Base-by-base conservation (phyloP, 2,888 invertebrate species). In the Megastigmus dorsalis region DNA sequence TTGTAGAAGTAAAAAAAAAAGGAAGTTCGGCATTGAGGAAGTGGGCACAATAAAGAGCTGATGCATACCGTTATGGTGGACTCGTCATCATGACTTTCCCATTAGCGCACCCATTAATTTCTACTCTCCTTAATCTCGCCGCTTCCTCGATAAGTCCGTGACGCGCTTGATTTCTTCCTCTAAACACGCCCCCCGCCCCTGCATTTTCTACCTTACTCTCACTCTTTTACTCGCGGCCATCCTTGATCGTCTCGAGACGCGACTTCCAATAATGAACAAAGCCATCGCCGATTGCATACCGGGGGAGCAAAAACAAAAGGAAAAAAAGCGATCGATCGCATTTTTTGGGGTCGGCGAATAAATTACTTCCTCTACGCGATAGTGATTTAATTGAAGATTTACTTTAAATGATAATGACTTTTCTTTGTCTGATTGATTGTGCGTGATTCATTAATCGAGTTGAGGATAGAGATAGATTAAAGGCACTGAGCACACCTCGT, bases 41-140 rank as follows among this genome's bases (percentile, higher is more conserved):
- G n/a, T n/a, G n/a, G n/a, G n/a, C n/a, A n/a, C n/a, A n/a, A n/a
- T n/a, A n/a, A n/a, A n/a, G n/a, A n/a, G n/a, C n/a, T n/a, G n/a
- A n/a, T n/a, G n/a, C n/a, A n/a, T n/a, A 7, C 26, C 23, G 23
- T 23, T 26, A 20, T 50, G 23, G 23, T 26, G 23, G 13, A 15
- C 15, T 45, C 20, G 30, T 43, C 54, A 23, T 36, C 15, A 59
- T 50, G 50, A 59, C 15, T 68, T 59, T 68, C 38, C 57, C 68
- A 36, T 68, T 68, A 59, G 48, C 48, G 48, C 26, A 3, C 26
- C 59, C 57, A 68, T 68, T 68, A 68, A 68, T 68, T 68, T 68
- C 50, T 28, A 59, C 50, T 59, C 48, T 43, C 28, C 66, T 52
- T 45, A n/a, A 62, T 30, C 50, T 13, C n/a, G 28, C n/a, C 33